Evolutionary conservation across 2,797 vertebrate genomes (phyloP).

Genomic region (Taenioides sp.): DNA sequence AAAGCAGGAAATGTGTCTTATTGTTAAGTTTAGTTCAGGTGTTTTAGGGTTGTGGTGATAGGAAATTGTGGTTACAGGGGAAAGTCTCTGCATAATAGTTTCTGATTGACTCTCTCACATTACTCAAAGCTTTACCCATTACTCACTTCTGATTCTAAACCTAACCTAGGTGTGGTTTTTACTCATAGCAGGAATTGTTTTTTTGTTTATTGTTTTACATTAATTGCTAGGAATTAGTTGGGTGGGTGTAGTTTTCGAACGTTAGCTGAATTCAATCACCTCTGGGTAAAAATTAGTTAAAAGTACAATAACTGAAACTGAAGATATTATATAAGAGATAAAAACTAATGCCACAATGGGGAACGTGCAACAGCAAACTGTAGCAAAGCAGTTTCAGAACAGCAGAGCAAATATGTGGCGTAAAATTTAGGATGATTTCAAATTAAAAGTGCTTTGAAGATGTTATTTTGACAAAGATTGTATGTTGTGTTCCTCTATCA

Average conservation of each 20-base stretch:
- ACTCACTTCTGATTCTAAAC: neutral
- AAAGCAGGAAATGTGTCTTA: neutral
- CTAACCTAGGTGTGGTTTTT: neutral
- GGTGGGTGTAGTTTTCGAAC: neutral
- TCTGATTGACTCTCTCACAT: neutral
- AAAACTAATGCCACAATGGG: neutral
- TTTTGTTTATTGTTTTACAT: neutral
- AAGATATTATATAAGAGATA: neutral
- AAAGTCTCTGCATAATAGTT: conserved; percentile 1
- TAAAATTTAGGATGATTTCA: neutral
- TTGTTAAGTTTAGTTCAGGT: neutral
- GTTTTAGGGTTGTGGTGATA: neutral
- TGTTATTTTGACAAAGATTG: neutral
- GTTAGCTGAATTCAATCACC: neutral
- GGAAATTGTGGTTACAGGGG: conserved; percentile 2
- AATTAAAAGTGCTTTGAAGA: neutral
- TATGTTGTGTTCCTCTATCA: neutral
- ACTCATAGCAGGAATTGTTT: too few species aligned
- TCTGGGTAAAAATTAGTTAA: too few species aligned
- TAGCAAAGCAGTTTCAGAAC: neutral
- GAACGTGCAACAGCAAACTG: neutral
- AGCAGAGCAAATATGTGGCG: neutral
- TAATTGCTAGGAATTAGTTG: neutral
- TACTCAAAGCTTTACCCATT: too few species aligned
- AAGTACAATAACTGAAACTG: neutral